These are phyloP conservation scores for Zygaena filipendulae DNA, from an alignment of 2,888 invertebrate species.

Conservation along the genomic window DNA sequence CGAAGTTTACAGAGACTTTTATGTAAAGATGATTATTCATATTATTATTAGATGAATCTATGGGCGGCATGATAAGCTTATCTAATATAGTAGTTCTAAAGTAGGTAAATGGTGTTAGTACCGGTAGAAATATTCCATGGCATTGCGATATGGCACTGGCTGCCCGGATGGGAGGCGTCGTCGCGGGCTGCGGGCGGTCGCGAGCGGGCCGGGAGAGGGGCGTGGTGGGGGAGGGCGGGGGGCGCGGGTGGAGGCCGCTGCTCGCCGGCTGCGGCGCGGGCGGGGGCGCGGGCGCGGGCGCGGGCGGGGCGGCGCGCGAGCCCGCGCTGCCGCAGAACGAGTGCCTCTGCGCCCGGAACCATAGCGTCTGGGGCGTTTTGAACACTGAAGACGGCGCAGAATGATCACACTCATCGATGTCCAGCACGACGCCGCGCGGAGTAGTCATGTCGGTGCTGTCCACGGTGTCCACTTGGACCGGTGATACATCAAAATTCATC, in stretches of 20 bases:
- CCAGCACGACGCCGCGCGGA: slow-evolving; percentile 25
- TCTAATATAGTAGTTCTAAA: slow-evolving; percentile 51
- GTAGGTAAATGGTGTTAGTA: slow-evolving; percentile 69
- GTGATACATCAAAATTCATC: slow-evolving; percentile 52
- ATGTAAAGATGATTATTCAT: too few species aligned
- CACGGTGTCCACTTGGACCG: slow-evolving; percentile 57
- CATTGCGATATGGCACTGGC: slow-evolving; percentile 61
- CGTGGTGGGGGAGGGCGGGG: slow-evolving; percentile 16
- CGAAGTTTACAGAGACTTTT: too few species aligned
- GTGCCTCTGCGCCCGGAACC: slow-evolving; percentile 45
- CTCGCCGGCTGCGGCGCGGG: slow-evolving; percentile 9
- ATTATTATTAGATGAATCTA: too few species aligned
- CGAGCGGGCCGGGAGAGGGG: slow-evolving; percentile 19
- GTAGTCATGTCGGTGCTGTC: slow-evolving; percentile 46
- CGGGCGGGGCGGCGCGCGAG: slow-evolving; percentile 20
- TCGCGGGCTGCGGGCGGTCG: slow-evolving; percentile 32
- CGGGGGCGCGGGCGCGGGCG: slow-evolving; percentile 8
- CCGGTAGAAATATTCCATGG: slow-evolving; percentile 69
- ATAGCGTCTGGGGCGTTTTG: slow-evolving; percentile 53
- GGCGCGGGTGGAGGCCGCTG: slow-evolving; percentile 12
- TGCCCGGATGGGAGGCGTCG: slow-evolving; percentile 53
- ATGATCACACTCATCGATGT: slow-evolving; percentile 49
- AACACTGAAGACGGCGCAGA: slow-evolving; percentile 48
- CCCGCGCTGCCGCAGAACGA: slow-evolving; percentile 41
- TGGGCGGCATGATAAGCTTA: slow-evolving; percentile 41